Base-by-base conservation (phyloP, 2,888 invertebrate species). In the Bruchidius siliquastri region DNA sequence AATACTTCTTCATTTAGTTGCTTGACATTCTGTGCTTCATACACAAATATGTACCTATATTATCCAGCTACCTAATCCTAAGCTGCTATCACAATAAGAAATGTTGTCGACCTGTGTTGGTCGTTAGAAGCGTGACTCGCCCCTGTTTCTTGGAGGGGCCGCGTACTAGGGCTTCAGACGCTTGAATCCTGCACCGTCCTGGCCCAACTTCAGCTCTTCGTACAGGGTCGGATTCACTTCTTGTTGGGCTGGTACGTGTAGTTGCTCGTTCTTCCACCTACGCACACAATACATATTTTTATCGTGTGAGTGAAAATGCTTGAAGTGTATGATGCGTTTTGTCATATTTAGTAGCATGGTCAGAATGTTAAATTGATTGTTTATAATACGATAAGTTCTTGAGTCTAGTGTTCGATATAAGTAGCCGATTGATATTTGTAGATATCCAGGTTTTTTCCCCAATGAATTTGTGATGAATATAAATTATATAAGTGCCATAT, bases 121-220 rank as follows among this genome's bases (percentile, higher is more conserved):
- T 49, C 49, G 49, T 77, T 82, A 85, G 77, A 85, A 85, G 77
- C 82, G 81, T 75, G 85, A 85, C 80, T 85, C 84, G 74, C 80
- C 77, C 71, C 84, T 83, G 30, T 76, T 78, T 73, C 76, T 76
- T 4, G 74, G 73, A 26, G 75, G 76, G 69, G 74, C 82, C 83
- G 84, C 84, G 84, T 85, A 87, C 87, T 92, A 92, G 89, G 91
- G 91, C 86, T 92, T 92, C 87, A 94, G 90, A 85, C 94, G 89
- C 88, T 94, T 94, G 88, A 94, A 94, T 69, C 81, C 94, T 92
- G 77, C 92, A 92, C 94, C 94, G 83, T 94, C 93, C 84, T 93
- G 92, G 76, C 92, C 91, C 81, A 94, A 89, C 88, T 94, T 93
- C 84, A 94, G 89, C 86, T 94, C 94, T 88, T 94, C 94, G 86